Evolutionary conservation across 2,113 vertebrate genomes (phyloP).

Genomic region (Campylomormyrus tamandua): DNA sequence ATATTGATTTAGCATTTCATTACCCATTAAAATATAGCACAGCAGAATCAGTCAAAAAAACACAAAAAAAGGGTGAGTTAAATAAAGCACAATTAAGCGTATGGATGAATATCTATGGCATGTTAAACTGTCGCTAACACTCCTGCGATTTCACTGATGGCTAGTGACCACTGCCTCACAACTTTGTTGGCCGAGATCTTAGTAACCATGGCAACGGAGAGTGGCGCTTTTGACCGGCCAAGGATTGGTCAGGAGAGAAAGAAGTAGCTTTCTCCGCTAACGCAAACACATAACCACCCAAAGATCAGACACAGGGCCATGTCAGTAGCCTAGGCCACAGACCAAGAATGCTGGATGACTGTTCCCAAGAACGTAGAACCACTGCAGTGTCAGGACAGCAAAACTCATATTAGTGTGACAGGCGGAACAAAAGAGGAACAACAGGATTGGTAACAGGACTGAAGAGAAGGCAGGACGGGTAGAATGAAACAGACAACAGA

Average conservation of each 20-base stretch:
- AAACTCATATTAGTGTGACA: not conserved
- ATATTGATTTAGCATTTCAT: not conserved
- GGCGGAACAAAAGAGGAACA: not conserved
- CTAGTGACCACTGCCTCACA: slow-evolving; percentile 64
- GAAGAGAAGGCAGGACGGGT: not conserved
- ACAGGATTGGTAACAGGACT: not conserved
- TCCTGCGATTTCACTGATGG: slow-evolving; percentile 61
- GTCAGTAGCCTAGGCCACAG: not conserved
- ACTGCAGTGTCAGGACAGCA: not conserved
- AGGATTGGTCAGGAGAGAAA: not conserved
- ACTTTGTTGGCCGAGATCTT: slow-evolving; percentile 63
- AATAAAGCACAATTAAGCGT: not conserved
- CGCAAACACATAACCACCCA: slow-evolving; percentile 3
- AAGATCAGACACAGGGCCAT: slow-evolving; percentile 32
- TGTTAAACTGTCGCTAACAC: slow-evolving; percentile 55
- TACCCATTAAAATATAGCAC: not conserved
- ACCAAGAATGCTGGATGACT: not conserved
- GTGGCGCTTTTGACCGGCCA: slow-evolving; percentile 36
- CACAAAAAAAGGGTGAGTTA: not conserved
- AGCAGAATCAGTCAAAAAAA: not conserved
- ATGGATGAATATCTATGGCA: slow-evolving; percentile 36
- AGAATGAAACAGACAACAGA: slow-evolving; percentile 6
- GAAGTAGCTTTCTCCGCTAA: slow-evolving; percentile 32
- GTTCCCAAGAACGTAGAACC: not conserved
- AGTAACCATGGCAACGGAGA: slow-evolving; percentile 60